Base-by-base conservation (phyloP, 2,113 vertebrate species). In the Ammospiza caudacuta region DNA sequence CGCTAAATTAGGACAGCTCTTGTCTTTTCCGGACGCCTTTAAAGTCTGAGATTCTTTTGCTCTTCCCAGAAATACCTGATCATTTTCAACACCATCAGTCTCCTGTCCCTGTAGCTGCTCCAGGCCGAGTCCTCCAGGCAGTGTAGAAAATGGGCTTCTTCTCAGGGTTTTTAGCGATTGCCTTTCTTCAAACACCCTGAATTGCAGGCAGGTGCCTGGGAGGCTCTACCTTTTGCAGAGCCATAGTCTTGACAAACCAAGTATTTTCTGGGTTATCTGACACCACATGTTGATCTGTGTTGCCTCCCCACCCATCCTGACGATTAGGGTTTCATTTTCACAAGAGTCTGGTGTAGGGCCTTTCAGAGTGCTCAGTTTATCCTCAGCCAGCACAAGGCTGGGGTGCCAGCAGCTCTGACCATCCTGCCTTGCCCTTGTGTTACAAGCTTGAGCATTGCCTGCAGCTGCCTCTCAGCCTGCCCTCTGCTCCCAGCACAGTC, bases 371-470 rank as follows among this genome's bases (percentile, higher is more conserved):
- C 31, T 74, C 7, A 0, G 5, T 83, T 82, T 67, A 31, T 55
- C 28, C 1, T 0, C 6, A 22, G 63, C 35, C 67, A 73, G 78
- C 7, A 3, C 1, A 1, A 76, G 43, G 31, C 14, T 0, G 0
- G n/a, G 49, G 11, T 64, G 28, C 69, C 0, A 0, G 73, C 39
- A 79, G 54, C 51, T 58, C 74, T 68, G 54, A 54, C 4, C 43
- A 75, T n/a, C 83, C 15, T 9, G 19, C 37, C 27, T 16, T 3
- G 5, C n/a, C 22, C 80, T 51, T 63, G 35, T 55, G 11, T 19
- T 33, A 57, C 5, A 14, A 73, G 49, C n/a, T 75, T 16, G 62
- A 20, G 37, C 47, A 9, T 6, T 1, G 2, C 43, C 63, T 54
- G 64, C 3, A 1, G 54, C 55, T 14, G 4, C 31, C 72, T 28